These are phyloP conservation scores for Mactromeris polynyma DNA, from an alignment of 2,888 invertebrate species.

Conservation along the genomic window DNA sequence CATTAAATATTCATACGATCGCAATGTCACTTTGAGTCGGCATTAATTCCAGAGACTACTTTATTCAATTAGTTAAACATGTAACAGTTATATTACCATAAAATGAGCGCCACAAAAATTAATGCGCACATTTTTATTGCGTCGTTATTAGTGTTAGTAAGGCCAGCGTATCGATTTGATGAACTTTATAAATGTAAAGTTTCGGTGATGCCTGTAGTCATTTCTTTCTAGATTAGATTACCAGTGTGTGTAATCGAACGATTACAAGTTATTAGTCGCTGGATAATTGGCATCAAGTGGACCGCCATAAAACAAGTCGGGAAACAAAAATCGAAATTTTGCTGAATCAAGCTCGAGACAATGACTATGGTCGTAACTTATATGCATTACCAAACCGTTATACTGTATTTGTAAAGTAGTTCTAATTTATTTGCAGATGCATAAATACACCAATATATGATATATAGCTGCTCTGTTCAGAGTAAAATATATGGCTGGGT, in stretches of 20 bases:
- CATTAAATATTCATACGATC: slow-evolving; percentile 14
- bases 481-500: too few relatives aligned
- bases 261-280: slow-evolving; percentile 49
- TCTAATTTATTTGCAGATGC: too few relatives aligned
- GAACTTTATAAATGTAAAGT: background rate
- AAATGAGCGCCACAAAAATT: background rate
- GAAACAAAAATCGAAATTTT: background rate
- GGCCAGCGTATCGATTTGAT: background rate
- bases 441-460: too few relatives aligned
- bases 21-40: background rate
- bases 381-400: background rate
- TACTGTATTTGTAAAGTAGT: too few relatives aligned
- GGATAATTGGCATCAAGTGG: slow-evolving; percentile 32
- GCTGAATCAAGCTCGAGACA: background rate
- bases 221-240: slow-evolving; percentile 49
- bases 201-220: slow-evolving; percentile 12
- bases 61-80: slow-evolving; percentile 3
- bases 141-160: background rate
- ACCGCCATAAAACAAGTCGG: background rate
- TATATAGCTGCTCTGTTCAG: too few relatives aligned
- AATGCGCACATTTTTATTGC: background rate
- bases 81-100: background rate
- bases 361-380: background rate
- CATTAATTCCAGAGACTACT: background rate
- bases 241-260: slow-evolving; percentile 49